Evolutionary conservation across 1,140 invertebrate species (phyloP).

Genomic region (Bradysia coprophila): DNA sequence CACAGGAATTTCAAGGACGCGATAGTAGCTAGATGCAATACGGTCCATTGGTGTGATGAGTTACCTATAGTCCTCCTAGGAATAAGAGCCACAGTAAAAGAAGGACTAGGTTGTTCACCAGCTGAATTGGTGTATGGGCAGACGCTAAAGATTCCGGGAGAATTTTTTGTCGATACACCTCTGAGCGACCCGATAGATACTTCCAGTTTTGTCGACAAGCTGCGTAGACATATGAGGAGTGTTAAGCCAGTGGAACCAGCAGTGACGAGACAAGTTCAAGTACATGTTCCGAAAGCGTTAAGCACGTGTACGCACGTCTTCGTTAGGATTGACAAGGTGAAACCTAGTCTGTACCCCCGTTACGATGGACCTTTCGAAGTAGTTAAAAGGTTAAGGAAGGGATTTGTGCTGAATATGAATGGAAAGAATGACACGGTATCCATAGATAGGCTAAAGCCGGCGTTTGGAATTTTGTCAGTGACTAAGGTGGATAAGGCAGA

Average conservation of each 20-base stretch:
- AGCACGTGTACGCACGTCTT: background rate
- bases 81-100: conserved; percentile 10
- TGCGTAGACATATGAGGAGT: background rate
- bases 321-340: background rate
- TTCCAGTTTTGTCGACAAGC: background rate
- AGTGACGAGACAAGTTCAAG: background rate
- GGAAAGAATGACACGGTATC: background rate
- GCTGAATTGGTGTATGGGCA: conserved; percentile 20
- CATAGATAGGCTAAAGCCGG: background rate
- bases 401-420: background rate
- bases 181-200: background rate
- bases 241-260: background rate
- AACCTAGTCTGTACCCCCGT: background rate
- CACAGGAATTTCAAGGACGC: conserved; percentile 24
- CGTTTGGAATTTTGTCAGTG: background rate
- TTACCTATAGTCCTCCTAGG: conserved; percentile 15
- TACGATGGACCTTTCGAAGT: background rate
- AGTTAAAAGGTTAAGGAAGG: background rate
- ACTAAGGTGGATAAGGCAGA: too few species aligned
- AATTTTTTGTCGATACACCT: conserved; percentile 11
- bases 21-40: background rate
- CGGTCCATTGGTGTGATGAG: background rate
- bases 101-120: conserved; percentile 11
- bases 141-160: conserved; percentile 14
- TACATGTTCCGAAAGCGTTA: background rate